Percentiles rank a stretch among this genome's conserved stretches.
phyloP scores from a whole-genome alignment of 2,113 vertebrate genomes.

The Ptyas mucosa region DNA sequence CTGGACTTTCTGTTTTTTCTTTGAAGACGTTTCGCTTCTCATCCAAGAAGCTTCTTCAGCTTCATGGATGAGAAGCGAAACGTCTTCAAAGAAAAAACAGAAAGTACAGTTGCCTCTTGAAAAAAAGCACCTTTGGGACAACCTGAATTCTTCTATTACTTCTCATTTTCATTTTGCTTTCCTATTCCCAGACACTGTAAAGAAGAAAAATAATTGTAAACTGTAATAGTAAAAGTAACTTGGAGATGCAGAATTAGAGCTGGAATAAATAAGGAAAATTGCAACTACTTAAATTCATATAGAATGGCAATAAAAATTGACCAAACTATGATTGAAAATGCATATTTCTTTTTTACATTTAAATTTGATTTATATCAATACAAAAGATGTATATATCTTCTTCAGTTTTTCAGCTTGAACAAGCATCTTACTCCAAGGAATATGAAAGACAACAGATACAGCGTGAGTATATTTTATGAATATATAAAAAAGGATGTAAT shows the following conservation, averaged over 20 bases:
- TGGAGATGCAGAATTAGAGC: not conserved
- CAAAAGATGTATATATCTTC: constrained; percentile 45
- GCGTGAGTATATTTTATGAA: constrained; percentile 64
- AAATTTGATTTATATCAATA: constrained; percentile 31
- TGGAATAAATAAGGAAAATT: not conserved
- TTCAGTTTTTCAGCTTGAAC: constrained; percentile 71
- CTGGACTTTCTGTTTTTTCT: no score
- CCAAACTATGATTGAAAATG: not conserved
- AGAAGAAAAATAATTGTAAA: not conserved
- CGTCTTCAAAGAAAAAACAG: no score
- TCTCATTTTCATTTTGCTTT: not conserved
- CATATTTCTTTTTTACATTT: constrained; percentile 17
- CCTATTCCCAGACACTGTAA: not conserved
- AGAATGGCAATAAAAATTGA: not conserved
- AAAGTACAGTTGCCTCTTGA: no score
- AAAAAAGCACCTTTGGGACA: no score
- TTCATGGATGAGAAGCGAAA: no score
- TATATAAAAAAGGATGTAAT: not conserved
- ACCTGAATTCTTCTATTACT: not conserved
- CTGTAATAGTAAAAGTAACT: not conserved
- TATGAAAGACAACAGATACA: constrained; percentile 64
- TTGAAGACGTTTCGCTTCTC: no score
- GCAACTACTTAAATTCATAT: not conserved
- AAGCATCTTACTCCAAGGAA: constrained; percentile 61
- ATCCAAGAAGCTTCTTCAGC: no score